Conservation (phyloP, 2,113 vertebrate genomes). For the Oncorhynchus nerka region DNA sequence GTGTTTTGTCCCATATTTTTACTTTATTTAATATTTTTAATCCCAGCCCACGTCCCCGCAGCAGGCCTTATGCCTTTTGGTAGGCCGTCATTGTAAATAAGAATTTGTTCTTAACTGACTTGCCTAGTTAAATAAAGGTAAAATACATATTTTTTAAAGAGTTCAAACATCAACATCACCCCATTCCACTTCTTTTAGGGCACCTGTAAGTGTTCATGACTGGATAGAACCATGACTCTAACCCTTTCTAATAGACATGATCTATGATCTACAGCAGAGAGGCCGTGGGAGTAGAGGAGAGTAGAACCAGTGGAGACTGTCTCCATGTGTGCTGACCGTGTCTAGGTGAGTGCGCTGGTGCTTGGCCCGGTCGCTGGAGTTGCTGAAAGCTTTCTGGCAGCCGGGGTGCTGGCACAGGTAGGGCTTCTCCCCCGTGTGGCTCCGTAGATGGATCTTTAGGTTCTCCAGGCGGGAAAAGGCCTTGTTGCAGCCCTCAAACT, state of each 20-base stretch:
- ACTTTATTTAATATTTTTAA: too few species aligned
- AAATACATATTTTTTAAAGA: neutral
- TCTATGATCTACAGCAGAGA: neutral
- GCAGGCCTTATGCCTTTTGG: too few species aligned
- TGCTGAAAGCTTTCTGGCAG: conserved; percentile 99
- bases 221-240: too few species aligned
- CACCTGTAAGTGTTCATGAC: neutral
- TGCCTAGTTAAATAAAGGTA: too few species aligned
- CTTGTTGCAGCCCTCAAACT: conserved; percentile 99
- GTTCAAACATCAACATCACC: neutral
- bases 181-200: neutral
- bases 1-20: too few species aligned
- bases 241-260: too few species aligned
- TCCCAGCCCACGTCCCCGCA: too few species aligned
- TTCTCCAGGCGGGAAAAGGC: conserved; percentile 98
- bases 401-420: conserved; percentile 98
- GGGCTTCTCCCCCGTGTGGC: conserved; percentile 96
- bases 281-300: neutral
- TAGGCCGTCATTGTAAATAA: too few species aligned
- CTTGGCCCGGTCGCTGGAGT: conserved; percentile 97
- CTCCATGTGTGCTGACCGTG: conserved; percentile 78
- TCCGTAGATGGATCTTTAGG: conserved; percentile 98
- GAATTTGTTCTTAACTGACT: too few species aligned
- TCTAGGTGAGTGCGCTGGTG: conserved; percentile 98
- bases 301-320: conserved; percentile 9